Conservation (phyloP, 2,888 invertebrate species). For the Pristionchus japonicus region DNA sequence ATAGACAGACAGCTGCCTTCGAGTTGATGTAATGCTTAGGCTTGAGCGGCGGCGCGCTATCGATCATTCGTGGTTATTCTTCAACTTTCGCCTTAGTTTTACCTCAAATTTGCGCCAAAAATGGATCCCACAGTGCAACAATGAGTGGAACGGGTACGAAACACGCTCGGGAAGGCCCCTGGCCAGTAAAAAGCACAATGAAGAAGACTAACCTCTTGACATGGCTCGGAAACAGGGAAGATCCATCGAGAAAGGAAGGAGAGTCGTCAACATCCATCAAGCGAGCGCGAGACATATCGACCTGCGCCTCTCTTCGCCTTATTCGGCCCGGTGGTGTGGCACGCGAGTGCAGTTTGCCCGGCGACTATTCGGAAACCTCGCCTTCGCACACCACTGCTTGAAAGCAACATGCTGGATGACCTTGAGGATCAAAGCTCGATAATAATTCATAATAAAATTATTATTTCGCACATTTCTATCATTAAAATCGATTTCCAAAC, state of each 20-base stretch:
- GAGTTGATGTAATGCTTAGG: constrained; percentile 30
- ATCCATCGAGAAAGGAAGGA: not conserved
- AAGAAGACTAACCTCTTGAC: not conserved
- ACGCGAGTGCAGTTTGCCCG: not conserved
- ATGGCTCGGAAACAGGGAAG: not conserved
- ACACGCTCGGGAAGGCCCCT: not conserved
- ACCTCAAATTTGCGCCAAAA: not conserved
- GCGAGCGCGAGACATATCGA: not conserved
- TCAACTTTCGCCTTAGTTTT: not conserved
- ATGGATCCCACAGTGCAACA: not conserved
- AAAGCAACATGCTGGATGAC: too few relatives aligned
- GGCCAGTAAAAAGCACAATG: not conserved
- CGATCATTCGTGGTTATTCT: not conserved
- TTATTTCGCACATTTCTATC: not conserved
- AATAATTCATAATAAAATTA: not conserved
- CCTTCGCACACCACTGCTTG: not conserved
- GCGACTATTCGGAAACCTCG: not conserved
- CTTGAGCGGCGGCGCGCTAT: not conserved
- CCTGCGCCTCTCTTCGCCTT: not conserved
- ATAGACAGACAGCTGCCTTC: constrained; percentile 30
- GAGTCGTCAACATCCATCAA: not conserved
- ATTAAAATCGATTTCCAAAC: not conserved
- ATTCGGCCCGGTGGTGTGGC: not conserved
- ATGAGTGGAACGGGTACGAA: not conserved
- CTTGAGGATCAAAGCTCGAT: constrained; percentile 1